Evolutionary conservation across 2,888 invertebrate species (phyloP).

Genomic region (Hydrotaea cyrtoneurina): DNA sequence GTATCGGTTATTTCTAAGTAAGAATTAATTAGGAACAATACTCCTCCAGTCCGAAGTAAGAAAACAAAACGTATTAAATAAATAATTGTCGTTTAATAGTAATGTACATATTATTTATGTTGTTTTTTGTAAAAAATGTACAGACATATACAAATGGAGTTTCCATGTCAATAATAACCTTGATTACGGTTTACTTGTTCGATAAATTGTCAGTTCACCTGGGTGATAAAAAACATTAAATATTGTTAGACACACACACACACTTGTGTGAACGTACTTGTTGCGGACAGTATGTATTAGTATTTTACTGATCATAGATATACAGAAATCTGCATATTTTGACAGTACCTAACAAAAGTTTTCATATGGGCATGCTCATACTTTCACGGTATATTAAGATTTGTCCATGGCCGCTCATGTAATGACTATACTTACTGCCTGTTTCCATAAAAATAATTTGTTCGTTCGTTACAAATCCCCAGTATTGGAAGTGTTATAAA

Average conservation of each 20-base stretch:
- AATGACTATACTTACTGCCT: too few relatives aligned
- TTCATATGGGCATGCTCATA: too few relatives aligned
- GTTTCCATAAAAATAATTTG: too few relatives aligned
- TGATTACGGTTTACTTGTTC: constrained; percentile 12
- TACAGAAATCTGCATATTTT: too few relatives aligned
- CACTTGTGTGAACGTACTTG: background rate
- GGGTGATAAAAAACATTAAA: background rate
- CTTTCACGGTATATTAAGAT: too few relatives aligned
- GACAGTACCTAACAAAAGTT: too few relatives aligned
- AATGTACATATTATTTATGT: constrained; percentile 23
- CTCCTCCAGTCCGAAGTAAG: background rate
- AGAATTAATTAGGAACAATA: constrained; percentile 35
- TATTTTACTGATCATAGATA: background rate
- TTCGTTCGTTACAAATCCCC: too few relatives aligned
- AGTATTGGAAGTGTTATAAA: too few relatives aligned
- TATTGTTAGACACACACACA: background rate
- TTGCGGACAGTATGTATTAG: background rate
- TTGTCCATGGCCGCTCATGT: too few relatives aligned
- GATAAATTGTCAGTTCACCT: constrained; percentile 2
- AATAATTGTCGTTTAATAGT: background rate
- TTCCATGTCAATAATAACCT: constrained; percentile 20
- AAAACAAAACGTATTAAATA: background rate
- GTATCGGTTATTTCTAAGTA: background rate
- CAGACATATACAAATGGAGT: constrained; percentile 9
- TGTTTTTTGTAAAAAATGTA: background rate